Percentiles rank a stretch among this genome's conserved stretches.
Evolutionary conservation across 2,113 vertebrate species (phyloP).

Genomic region (Cyprinodon brontotheroides): DNA sequence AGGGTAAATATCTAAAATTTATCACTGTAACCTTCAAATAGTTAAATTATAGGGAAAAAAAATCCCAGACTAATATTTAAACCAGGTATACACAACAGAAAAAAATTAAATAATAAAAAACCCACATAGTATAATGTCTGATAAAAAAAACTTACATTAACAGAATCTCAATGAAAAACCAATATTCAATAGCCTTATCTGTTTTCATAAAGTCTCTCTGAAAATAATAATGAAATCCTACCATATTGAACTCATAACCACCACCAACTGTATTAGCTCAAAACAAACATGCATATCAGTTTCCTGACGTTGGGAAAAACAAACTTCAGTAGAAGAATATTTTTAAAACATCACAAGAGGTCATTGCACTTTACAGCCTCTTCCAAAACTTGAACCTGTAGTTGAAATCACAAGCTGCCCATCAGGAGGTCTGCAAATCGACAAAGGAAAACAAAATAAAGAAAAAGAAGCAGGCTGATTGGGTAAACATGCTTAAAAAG

Average conservation of each 20-base stretch:
- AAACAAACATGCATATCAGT: neutral
- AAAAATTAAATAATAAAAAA: neutral
- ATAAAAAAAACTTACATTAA: neutral
- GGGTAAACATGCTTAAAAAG: too few relatives aligned
- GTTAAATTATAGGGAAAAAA: too few relatives aligned
- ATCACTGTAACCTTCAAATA: too few relatives aligned
- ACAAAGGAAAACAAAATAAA: too few relatives aligned
- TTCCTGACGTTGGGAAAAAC: too few relatives aligned
- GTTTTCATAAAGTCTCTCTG: neutral
- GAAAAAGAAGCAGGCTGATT: too few relatives aligned
- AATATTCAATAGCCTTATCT: neutral
- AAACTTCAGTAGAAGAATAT: neutral
- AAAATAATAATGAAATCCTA: neutral
- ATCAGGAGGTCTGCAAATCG: too few relatives aligned
- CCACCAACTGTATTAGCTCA: neutral
- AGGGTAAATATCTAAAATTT: too few relatives aligned
- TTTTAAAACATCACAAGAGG: neutral
- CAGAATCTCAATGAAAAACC: neutral
- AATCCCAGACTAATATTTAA: neutral
- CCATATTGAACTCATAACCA: neutral
- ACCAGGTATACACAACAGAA: neutral
- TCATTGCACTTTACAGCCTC: neutral
- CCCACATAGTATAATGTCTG: neutral
- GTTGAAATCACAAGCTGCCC: too few relatives aligned
- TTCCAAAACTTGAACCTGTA: too few relatives aligned